These are phyloP conservation scores for Melieria picta DNA, from an alignment of 2,888 invertebrate species.

Conservation along the genomic window DNA sequence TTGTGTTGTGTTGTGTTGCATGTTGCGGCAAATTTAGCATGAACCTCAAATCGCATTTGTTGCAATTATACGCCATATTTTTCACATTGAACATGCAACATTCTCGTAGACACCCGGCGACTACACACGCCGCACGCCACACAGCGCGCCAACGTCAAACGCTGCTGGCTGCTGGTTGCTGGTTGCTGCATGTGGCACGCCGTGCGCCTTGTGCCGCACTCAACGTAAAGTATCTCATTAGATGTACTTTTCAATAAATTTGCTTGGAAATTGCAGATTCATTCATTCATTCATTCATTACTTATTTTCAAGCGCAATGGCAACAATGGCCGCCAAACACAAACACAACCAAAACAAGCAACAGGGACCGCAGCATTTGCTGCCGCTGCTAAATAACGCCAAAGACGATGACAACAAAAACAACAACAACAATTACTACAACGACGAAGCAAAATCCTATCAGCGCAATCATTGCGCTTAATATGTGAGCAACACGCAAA, in stretches of 20 bases:
- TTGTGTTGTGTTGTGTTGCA: neutral
- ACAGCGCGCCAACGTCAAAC: neutral
- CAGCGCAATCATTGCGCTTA: constrained; percentile 46
- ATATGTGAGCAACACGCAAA: constrained; percentile 56
- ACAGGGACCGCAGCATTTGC: constrained; percentile 16
- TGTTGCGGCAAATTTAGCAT: constrained; percentile 2
- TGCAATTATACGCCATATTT: constrained; percentile 27
- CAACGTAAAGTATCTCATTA: constrained; percentile 46
- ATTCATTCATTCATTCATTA: constrained; percentile 46
- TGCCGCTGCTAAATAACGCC: constrained; percentile 1
- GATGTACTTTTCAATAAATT: constrained; percentile 52
- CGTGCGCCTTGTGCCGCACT: neutral
- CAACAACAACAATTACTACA: constrained; percentile 5
- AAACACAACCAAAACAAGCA: constrained; percentile 4
- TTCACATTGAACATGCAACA: constrained; percentile 18
- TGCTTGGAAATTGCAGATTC: constrained; percentile 45
- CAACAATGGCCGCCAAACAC: neutral
- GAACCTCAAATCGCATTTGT: constrained; percentile 22
- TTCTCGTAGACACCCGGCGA: neutral
- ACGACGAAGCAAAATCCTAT: constrained; percentile 36
- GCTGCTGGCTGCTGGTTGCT: neutral
- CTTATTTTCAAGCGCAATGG: neutral
- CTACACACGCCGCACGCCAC: constrained; percentile 9
- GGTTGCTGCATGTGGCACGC: constrained; percentile 4
- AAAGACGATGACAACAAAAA: constrained; percentile 25